Percentiles rank a stretch among this genome's conserved stretches.
Conservation (phyloP, 1,140 invertebrate genomes). For the Anadara kagoshimensis region DNA sequence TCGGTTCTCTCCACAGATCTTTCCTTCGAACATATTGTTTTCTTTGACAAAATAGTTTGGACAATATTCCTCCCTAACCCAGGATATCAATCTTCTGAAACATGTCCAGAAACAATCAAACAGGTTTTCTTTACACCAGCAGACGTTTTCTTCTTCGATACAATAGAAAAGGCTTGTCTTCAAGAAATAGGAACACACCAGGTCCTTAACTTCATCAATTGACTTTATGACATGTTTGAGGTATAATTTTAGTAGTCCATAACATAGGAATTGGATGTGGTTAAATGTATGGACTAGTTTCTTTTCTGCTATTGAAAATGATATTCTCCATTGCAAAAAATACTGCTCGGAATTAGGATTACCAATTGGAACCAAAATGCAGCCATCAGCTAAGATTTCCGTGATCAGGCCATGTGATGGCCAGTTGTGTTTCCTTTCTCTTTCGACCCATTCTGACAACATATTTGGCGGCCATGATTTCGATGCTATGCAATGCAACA, state of each 20-base stretch:
- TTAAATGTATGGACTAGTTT: background rate
- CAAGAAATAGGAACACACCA: slow-evolving; percentile 9
- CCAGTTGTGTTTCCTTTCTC: no score
- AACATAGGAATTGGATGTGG: background rate
- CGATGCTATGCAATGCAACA: no score
- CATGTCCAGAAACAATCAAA: background rate
- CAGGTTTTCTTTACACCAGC: background rate
- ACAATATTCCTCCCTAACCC: background rate
- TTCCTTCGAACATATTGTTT: slow-evolving; percentile 11
- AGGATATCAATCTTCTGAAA: background rate
- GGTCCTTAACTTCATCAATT: no score
- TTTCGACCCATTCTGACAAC: no score
- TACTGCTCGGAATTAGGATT: no score
- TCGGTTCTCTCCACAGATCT: background rate
- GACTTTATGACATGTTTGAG: background rate
- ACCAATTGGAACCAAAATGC: no score
- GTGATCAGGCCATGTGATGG: no score
- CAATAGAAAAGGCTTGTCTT: background rate
- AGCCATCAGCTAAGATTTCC: no score
- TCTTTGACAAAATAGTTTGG: background rate
- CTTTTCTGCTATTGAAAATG: slow-evolving; percentile 2
- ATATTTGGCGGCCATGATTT: no score
- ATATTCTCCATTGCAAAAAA: background rate
- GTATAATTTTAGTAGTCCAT: background rate
- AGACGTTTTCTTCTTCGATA: background rate